A percentile compares a stretch with the other conserved stretches of the same genome.
phyloP scores from a whole-genome alignment of 2,888 invertebrate genomes.

The Dicyrtoma fusca region DNA sequence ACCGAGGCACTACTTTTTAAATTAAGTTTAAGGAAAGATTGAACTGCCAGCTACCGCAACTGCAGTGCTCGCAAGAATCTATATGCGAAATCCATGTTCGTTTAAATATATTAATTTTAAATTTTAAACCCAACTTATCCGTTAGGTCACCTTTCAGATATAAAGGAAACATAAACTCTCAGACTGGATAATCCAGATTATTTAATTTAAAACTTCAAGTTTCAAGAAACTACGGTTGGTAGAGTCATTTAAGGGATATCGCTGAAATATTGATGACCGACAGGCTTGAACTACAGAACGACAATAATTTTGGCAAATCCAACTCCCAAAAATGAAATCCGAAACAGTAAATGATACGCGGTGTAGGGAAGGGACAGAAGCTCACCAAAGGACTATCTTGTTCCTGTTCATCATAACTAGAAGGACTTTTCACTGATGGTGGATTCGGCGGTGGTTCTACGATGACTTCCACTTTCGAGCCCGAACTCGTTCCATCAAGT shows the following conservation, averaged over 20 bases:
- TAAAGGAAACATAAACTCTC: too few species aligned
- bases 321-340: not conserved
- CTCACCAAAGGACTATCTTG: constrained; percentile 49
- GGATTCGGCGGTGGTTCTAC: constrained; percentile 16
- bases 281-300: not conserved
- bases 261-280: not conserved
- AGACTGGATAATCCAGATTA: constrained; percentile 4
- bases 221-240: not conserved
- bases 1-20: too few species aligned
- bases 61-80: constrained; percentile 6
- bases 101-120: too few species aligned
- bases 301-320: not conserved
- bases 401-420: constrained; percentile 39
- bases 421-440: constrained; percentile 20
- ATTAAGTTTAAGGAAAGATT: not conserved
- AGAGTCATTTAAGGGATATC: not conserved
- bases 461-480: constrained; percentile 20
- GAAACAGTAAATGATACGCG: not conserved
- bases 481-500: constrained; percentile 42
- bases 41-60: constrained; percentile 16
- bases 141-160: too few species aligned
- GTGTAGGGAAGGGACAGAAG: too few species aligned
- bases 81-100: too few species aligned
- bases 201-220: not conserved
- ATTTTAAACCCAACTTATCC: too few species aligned